Evolutionary conservation across 2,888 invertebrate genomes (phyloP).

Genomic region (Hirtodrosophila trivittata): DNA sequence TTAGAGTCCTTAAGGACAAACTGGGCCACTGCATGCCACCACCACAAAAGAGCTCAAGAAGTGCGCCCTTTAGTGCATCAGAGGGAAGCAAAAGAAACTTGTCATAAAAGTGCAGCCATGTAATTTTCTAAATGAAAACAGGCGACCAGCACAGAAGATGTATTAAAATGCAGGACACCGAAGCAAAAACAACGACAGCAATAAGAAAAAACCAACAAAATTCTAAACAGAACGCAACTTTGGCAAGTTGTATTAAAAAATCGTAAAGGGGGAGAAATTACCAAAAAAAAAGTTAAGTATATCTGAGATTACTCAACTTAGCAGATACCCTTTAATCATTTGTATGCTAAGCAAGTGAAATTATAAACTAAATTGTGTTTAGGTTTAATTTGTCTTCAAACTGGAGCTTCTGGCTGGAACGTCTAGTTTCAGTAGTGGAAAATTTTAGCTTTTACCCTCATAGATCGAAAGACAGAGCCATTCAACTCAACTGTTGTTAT

Average conservation of each 20-base stretch:
- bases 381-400: too few relatives aligned
- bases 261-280: conserved; percentile 13
- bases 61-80: conserved; percentile 32
- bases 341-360: too few relatives aligned
- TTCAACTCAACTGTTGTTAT: too few relatives aligned
- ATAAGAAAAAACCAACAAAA: conserved; percentile 37
- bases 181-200: conserved; percentile 17
- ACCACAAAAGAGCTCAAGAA: conserved; percentile 22
- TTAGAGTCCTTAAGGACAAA: conserved; percentile 8
- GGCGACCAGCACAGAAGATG: conserved; percentile 22
- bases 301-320: background rate
- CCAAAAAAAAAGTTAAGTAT: background rate
- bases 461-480: too few relatives aligned
- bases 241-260: conserved; percentile 53
- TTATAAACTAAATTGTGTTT: too few relatives aligned
- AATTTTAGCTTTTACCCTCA: too few relatives aligned
- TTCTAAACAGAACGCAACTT: conserved; percentile 52
- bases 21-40: conserved; percentile 7
- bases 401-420: too few relatives aligned
- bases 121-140: conserved; percentile 64
- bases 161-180: conserved; percentile 49
- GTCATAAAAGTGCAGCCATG: conserved; percentile 50
- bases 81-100: conserved; percentile 33
- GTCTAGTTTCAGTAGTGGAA: too few relatives aligned
- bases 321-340: too few relatives aligned